Evolutionary conservation across 2,797 vertebrate species (phyloP).

Genomic region (Scolopax bukidnonensis): DNA sequence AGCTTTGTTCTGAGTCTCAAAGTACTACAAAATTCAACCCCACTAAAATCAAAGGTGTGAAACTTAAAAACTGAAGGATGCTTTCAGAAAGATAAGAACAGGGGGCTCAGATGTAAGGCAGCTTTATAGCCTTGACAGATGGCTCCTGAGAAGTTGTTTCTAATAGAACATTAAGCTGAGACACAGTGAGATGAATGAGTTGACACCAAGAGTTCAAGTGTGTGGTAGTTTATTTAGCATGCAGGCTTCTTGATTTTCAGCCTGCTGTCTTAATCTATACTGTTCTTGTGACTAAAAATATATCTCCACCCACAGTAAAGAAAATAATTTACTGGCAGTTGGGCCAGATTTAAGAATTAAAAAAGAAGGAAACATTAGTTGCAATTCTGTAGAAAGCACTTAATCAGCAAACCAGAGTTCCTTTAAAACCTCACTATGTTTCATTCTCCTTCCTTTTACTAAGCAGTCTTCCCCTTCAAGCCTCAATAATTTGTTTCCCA

Average conservation of each 20-base stretch:
- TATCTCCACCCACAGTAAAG: background rate
- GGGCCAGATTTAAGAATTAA: background rate
- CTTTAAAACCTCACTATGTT: background rate
- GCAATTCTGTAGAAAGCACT: slow-evolving; percentile 43
- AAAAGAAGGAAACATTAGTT: slow-evolving; percentile 51
- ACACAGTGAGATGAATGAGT: background rate
- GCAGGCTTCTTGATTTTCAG: background rate
- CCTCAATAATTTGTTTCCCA: slow-evolving; percentile 52
- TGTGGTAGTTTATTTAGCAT: background rate
- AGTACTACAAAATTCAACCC: background rate
- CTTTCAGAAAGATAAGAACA: background rate
- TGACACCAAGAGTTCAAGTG: background rate
- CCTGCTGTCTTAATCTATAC: background rate
- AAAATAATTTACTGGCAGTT: slow-evolving; percentile 29
- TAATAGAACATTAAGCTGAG: background rate
- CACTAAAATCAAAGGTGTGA: background rate
- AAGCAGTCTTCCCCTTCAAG: slow-evolving; percentile 44
- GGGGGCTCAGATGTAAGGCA: background rate
- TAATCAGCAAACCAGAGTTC: slow-evolving; percentile 64
- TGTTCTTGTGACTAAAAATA: slow-evolving; percentile 48
- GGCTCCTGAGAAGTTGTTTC: background rate
- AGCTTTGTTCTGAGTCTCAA: background rate
- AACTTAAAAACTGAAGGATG: background rate
- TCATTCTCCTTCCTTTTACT: slow-evolving; percentile 39
- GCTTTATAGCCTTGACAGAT: background rate